phyloP scores from a whole-genome alignment of 2,888 invertebrate species.

The Scaptomyza reducta region DNA sequence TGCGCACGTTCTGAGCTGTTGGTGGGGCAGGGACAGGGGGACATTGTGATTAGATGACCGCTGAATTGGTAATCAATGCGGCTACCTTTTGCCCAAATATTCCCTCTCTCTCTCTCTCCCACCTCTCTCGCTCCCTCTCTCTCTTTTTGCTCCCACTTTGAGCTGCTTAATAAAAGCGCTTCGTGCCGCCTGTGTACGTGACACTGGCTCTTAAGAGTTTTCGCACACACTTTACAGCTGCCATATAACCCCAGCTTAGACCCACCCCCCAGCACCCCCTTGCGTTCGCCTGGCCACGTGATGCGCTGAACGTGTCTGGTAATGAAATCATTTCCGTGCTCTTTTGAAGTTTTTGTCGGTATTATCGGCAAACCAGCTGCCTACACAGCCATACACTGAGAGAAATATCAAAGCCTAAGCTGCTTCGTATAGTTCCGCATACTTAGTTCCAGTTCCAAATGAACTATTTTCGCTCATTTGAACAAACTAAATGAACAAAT shows the following conservation, averaged over 20 bases:
- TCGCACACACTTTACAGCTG: slow-evolving; percentile 67
- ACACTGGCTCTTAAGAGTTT: slow-evolving; percentile 69
- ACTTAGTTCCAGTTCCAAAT: too few species aligned
- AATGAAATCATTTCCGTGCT: slow-evolving; percentile 80
- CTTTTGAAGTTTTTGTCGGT: slow-evolving; percentile 73
- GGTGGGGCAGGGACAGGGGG: slow-evolving; percentile 4
- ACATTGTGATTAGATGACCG: slow-evolving; percentile 74
- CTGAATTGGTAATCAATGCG: slow-evolving; percentile 83
- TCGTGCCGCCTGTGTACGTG: slow-evolving; percentile 73
- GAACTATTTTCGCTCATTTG: too few species aligned
- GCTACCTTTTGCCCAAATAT: slow-evolving; percentile 54
- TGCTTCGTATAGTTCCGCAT: too few species aligned
- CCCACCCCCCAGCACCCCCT: neutral
- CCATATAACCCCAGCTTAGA: neutral
- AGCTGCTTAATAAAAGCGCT: slow-evolving; percentile 83
- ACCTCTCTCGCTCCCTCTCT: neutral
- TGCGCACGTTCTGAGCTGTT: slow-evolving; percentile 52
- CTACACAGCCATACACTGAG: slow-evolving; percentile 20
- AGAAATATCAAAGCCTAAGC: too few species aligned
- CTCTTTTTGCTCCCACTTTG: neutral
- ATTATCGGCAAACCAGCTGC: slow-evolving; percentile 63
- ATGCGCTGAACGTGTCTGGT: slow-evolving; percentile 70
- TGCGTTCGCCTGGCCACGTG: slow-evolving; percentile 44
- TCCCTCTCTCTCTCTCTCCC: neutral
- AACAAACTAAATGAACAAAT: too few species aligned